Evolutionary conservation across 2,113 vertebrate species (phyloP).

Genomic region (Brachionichthys hirsutus): DNA sequence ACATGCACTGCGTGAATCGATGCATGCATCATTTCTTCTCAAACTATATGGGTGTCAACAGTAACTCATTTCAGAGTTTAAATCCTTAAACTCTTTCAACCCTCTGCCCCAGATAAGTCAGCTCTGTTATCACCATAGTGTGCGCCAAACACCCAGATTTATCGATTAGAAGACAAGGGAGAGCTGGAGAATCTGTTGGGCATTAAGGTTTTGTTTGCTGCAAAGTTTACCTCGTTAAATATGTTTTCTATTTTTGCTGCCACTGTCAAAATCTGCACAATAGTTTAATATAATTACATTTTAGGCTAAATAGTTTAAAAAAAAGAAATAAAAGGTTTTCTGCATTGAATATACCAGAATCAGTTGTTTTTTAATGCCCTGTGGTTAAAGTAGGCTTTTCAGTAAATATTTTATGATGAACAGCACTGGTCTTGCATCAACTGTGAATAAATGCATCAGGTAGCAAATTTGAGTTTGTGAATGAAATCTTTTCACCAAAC

Average conservation of each 20-base stretch:
- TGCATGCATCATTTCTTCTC: neutral
- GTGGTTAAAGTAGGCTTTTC: neutral
- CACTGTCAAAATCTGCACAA: neutral
- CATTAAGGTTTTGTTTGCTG: slow-evolving; percentile 5
- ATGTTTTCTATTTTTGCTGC: slow-evolving; percentile 5
- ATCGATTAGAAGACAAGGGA: slow-evolving; percentile 1
- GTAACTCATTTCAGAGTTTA: no score
- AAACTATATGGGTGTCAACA: no score
- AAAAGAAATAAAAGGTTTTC: neutral
- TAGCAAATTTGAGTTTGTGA: neutral
- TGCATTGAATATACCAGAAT: no score
- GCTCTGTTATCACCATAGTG: neutral
- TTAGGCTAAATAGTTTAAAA: neutral
- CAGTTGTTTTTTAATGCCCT: no score
- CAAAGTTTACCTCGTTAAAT: slow-evolving; percentile 16
- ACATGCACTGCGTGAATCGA: neutral
- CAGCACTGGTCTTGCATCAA: neutral
- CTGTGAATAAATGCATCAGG: neutral
- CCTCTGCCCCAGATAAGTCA: neutral
- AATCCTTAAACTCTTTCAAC: neutral
- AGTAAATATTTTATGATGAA: neutral
- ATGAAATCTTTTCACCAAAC: slow-evolving; percentile 16
- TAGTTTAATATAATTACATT: neutral
- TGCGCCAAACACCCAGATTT: neutral
- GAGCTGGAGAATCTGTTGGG: neutral